These are phyloP conservation scores for Cryptosula pallasiana DNA, from an alignment of 2,888 invertebrate species.

Conservation along the genomic window DNA sequence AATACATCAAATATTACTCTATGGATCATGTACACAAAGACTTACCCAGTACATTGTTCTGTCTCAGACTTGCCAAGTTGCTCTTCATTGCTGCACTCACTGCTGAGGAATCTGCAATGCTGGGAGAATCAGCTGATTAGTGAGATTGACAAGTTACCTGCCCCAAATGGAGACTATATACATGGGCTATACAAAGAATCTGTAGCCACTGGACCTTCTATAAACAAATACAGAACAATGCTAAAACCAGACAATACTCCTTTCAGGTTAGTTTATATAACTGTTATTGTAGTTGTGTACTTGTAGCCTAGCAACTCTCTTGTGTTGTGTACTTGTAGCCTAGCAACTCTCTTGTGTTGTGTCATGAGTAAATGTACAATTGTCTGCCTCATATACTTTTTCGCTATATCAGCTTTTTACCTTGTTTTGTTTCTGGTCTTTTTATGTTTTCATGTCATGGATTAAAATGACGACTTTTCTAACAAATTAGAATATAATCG, in stretches of 20 bases:
- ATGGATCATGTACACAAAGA: neutral
- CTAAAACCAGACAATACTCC: constrained; percentile 92
- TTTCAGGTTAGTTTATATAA: constrained; percentile 64
- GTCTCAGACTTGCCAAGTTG: constrained; percentile 80
- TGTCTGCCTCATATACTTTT: too few species aligned
- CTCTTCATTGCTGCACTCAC: constrained; percentile 86
- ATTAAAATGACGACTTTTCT: too few species aligned
- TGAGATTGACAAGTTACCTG: constrained; percentile 64
- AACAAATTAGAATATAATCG: too few species aligned
- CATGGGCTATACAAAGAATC: constrained; percentile 74
- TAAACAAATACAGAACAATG: constrained; percentile 85
- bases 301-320: too few species aligned
- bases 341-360: too few species aligned
- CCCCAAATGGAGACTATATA: constrained; percentile 73
- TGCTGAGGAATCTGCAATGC: constrained; percentile 74
- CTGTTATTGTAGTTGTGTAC: too few species aligned
- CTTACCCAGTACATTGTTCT: neutral
- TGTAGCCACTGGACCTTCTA: constrained; percentile 63
- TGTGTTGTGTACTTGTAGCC: too few species aligned
- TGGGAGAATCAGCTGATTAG: constrained; percentile 81
- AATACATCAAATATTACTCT: neutral
- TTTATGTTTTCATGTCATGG: too few species aligned
- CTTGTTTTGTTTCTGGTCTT: too few species aligned
- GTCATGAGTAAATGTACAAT: too few species aligned
- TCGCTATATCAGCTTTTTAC: too few species aligned